These are phyloP conservation scores for Heliconius himera DNA, from an alignment of 1,140 invertebrate genomes.

Conservation along the genomic window DNA sequence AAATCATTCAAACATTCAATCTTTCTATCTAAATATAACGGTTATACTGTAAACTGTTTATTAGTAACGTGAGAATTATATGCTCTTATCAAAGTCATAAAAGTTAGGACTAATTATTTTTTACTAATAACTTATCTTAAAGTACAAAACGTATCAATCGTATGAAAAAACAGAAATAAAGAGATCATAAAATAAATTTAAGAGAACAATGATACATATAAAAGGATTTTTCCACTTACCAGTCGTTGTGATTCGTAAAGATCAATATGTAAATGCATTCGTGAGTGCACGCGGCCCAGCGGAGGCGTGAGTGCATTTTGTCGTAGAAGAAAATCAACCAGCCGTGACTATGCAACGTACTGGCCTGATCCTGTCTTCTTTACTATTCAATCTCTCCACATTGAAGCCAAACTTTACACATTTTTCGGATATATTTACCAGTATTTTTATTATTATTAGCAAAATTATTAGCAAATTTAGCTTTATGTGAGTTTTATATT, in stretches of 20 bases:
- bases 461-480: no score
- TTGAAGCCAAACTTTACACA: not conserved
- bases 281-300: constrained; percentile 57
- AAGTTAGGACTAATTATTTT: no score
- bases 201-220: not conserved
- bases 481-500: no score
- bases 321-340: constrained; percentile 60
- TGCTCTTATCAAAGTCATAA: no score
- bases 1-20: no score
- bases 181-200: constrained; percentile 38
- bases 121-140: no score
- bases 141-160: no score
- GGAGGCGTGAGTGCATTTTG: constrained; percentile 72
- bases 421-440: not conserved
- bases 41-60: no score
- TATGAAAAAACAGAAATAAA: not conserved
- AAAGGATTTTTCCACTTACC: constrained; percentile 6
- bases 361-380: constrained; percentile 14
- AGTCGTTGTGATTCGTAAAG: constrained; percentile 53
- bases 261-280: constrained; percentile 78
- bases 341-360: constrained; percentile 36
- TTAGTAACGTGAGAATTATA: no score
- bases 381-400: not conserved
- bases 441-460: no score
- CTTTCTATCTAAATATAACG: no score